A percentile compares a stretch with the other conserved stretches of the same genome.
Conservation (phyloP, 2,888 invertebrate species). For the Adelphocoris suturalis region DNA sequence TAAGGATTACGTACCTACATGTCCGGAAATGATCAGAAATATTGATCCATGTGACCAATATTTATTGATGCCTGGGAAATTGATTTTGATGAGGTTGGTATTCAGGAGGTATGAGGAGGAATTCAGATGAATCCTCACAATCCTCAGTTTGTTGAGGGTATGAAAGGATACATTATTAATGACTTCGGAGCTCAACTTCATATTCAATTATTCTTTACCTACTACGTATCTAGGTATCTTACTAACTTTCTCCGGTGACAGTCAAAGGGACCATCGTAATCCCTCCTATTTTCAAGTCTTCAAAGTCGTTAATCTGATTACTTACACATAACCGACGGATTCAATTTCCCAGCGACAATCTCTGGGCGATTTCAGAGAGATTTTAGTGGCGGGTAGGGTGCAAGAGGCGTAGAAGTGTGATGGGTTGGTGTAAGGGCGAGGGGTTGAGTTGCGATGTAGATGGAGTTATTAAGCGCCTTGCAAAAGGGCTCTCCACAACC, state of each 20-base stretch:
- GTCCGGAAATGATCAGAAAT: no score
- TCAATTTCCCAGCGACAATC: conserved; percentile 56
- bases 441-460: background rate
- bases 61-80: no score
- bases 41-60: no score
- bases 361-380: conserved; percentile 26
- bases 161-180: no score
- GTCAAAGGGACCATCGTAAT: background rate
- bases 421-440: background rate
- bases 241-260: background rate
- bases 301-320: conserved; percentile 61
- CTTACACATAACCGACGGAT: conserved; percentile 54
- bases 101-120: no score
- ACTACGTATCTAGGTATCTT: background rate
- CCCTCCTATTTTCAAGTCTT: conserved; percentile 45
- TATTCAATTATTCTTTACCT: background rate
- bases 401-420: background rate
- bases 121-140: no score
- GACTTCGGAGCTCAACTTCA: no score
- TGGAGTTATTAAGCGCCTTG: conserved; percentile 45
- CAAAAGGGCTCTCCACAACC: background rate
- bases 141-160: no score
- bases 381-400: conserved; percentile 7
- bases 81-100: no score
- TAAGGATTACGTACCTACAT: no score